Conservation (phyloP, 23 tunicate genomes). For the Ciona savignyi region DNA sequence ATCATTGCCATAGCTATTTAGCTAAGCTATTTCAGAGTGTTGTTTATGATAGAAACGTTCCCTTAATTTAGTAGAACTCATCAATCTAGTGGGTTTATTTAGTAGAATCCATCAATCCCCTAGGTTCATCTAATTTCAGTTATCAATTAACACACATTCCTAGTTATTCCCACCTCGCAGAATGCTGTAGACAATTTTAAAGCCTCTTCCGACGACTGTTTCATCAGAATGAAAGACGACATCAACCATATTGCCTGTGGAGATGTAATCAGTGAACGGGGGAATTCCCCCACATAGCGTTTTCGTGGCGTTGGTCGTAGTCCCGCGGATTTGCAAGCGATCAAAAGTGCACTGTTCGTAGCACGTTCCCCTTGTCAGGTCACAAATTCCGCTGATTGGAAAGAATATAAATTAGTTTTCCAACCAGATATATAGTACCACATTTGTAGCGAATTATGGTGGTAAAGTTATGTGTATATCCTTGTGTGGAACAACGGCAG, state of each 20-base stretch:
- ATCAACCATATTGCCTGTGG: conserved; percentile 21
- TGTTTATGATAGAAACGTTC: too few species aligned
- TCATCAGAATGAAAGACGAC: conserved; percentile 44
- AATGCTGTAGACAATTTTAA: conserved; percentile 51
- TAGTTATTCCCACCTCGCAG: conserved; percentile 26
- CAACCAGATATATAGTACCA: too few species aligned
- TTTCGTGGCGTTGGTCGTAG: conserved; percentile 8
- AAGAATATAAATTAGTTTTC: not conserved
- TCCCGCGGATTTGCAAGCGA: conserved; percentile 15
- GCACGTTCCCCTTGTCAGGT: conserved; percentile 43
- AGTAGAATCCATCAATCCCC: too few species aligned
- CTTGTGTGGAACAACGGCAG: too few species aligned
- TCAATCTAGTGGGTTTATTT: too few species aligned
- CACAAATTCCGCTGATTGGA: conserved; percentile 59
- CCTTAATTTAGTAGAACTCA: too few species aligned
- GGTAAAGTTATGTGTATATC: too few species aligned
- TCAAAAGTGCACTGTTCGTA: conserved; percentile 51
- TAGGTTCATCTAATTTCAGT: too few species aligned
- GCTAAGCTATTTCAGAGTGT: too few species aligned
- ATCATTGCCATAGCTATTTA: too few species aligned
- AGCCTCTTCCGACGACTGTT: conserved; percentile 65
- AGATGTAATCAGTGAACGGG: conserved; percentile 23
- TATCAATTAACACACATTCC: too few species aligned
- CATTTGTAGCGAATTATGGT: too few species aligned
- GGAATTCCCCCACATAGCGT: conserved; percentile 38